phyloP scores from a whole-genome alignment of 1,140 invertebrate genomes.

The Bombyx mandarina region DNA sequence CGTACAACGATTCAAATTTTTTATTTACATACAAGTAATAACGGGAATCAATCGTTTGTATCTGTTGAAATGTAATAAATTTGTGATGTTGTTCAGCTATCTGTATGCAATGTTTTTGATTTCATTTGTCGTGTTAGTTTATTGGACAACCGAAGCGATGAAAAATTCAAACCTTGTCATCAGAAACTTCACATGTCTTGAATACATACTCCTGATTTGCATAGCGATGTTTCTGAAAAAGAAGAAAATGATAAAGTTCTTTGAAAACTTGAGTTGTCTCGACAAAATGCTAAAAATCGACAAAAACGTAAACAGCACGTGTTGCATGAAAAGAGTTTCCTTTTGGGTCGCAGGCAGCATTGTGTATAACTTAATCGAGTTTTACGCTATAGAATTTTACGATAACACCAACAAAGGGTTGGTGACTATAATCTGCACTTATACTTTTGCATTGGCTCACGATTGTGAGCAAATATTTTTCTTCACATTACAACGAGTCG shows the following conservation, averaged over 20 bases:
- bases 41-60: conserved; percentile 13
- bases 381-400: conserved; percentile 6
- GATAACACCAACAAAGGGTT: neutral
- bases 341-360: conserved; percentile 12
- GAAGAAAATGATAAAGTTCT: conserved; percentile 19
- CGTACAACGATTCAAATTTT: too few species aligned
- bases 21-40: too few species aligned
- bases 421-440: neutral
- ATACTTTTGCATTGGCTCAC: conserved; percentile 14
- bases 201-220: conserved; percentile 22
- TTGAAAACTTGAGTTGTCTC: conserved; percentile 22
- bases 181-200: conserved; percentile 13
- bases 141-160: neutral
- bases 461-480: conserved; percentile 28
- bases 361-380: conserved; percentile 17
- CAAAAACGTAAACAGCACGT: conserved; percentile 15
- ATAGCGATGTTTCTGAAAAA: conserved; percentile 20
- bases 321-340: conserved; percentile 2
- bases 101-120: conserved; percentile 2
- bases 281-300: conserved; percentile 27
- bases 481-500: conserved; percentile 17
- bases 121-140: neutral
- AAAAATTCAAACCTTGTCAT: neutral
- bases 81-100: conserved; percentile 4
- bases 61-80: conserved; percentile 9